Conservation (phyloP, 2,113 vertebrate genomes). For the Rhea americana region DNA sequence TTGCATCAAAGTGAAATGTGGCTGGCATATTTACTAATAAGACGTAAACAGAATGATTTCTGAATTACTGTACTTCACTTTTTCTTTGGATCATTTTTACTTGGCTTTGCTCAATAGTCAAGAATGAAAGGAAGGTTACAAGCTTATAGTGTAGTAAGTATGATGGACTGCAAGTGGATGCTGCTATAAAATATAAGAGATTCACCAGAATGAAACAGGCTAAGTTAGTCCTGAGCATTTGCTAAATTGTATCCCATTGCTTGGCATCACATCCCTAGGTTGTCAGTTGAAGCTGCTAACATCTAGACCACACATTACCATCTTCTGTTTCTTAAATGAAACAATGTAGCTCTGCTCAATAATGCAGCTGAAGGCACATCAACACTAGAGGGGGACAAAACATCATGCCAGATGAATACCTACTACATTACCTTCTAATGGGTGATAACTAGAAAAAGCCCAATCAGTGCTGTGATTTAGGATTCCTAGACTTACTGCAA, state of each 20-base stretch:
- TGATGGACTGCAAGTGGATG: not conserved
- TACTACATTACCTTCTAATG: not conserved
- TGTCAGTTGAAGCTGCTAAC: not conserved
- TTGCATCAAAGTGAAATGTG: not conserved
- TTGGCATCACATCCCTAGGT: not conserved
- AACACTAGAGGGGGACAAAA: slow-evolving; percentile 2
- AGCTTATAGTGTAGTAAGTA: not conserved
- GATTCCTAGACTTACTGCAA: not conserved
- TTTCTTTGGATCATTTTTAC: not conserved
- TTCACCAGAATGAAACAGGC: not conserved
- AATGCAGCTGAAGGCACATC: not conserved
- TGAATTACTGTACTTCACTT: not conserved
- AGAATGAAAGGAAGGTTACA: not conserved
- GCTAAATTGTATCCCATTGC: not conserved
- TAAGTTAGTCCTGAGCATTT: not conserved
- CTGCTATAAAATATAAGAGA: not conserved
- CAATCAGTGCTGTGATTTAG: not conserved
- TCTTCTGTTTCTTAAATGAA: not conserved
- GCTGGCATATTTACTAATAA: not conserved
- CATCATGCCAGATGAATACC: not conserved
- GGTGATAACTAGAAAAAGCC: not conserved
- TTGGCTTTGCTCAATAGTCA: not conserved
- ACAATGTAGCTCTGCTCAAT: not conserved
- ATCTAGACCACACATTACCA: not conserved
- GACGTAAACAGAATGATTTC: not conserved